Conservation (phyloP, 2,113 vertebrate species). For the Parus major region DNA sequence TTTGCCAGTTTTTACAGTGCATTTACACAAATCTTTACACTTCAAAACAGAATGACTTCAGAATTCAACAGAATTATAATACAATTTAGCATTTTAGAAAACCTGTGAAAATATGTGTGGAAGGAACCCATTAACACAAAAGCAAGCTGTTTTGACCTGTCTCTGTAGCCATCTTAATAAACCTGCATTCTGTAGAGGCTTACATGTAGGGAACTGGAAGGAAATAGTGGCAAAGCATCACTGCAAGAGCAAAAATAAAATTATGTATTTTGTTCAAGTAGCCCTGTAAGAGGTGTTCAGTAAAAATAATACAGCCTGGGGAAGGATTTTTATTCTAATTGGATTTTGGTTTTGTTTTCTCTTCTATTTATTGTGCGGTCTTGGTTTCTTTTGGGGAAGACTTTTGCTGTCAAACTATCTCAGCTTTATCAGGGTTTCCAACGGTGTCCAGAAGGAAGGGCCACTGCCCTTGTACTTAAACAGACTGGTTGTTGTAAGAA, state of each 20-base stretch:
- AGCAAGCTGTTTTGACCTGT: background rate
- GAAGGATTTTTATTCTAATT: background rate
- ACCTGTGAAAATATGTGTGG: background rate
- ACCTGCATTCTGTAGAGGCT: background rate
- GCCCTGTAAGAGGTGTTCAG: background rate
- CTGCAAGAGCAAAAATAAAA: background rate
- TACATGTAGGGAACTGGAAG: background rate
- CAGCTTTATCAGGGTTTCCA: background rate
- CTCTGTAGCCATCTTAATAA: background rate
- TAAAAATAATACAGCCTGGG: background rate
- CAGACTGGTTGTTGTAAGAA: background rate
- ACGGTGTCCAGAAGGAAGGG: background rate
- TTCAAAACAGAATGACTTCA: background rate
- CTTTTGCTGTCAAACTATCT: background rate
- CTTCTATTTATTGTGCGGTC: background rate
- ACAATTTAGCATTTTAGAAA: background rate
- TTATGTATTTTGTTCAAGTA: background rate
- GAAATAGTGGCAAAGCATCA: background rate
- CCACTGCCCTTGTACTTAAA: background rate
- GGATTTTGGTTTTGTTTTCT: background rate
- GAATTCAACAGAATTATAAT: background rate
- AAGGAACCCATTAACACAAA: background rate
- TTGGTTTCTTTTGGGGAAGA: background rate
- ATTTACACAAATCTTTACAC: background rate
- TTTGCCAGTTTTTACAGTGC: background rate